These are phyloP conservation scores for Liodrosophila aerea DNA, from an alignment of 2,888 invertebrate genomes.

Conservation along the genomic window DNA sequence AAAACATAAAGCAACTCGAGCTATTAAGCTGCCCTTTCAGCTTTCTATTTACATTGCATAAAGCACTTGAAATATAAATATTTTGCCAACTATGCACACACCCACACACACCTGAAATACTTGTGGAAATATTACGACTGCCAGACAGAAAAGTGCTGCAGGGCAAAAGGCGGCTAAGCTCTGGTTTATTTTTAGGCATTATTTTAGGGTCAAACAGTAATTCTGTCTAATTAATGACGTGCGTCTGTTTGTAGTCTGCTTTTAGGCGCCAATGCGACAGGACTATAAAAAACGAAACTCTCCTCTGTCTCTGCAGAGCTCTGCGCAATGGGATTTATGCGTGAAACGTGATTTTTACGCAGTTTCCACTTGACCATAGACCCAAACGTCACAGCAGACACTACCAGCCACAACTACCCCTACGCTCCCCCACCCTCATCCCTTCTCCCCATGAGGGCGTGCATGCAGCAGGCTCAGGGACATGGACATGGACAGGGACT, in stretches of 20 bases:
- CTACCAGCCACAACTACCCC: conserved; percentile 15
- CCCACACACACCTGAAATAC: neutral
- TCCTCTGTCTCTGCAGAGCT: conserved; percentile 8
- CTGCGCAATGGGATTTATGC: conserved; percentile 50
- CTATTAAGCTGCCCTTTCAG: conserved; percentile 7
- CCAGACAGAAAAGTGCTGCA: neutral
- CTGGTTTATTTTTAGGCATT: conserved; percentile 1
- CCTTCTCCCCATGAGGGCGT: conserved; percentile 25
- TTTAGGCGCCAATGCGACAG: conserved; percentile 25
- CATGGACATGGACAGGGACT: conserved; percentile 25
- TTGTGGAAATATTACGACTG: too few relatives aligned
- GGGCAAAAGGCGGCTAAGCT: neutral
- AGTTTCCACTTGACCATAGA: conserved; percentile 33
- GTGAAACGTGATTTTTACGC: conserved; percentile 64
- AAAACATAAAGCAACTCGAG: neutral
- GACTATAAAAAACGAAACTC: too few relatives aligned
- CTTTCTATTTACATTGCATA: neutral
- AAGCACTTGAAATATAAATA: conserved; percentile 2
- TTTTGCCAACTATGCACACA: neutral
- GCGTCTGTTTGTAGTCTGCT: conserved; percentile 21
- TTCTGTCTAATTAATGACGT: conserved; percentile 38
- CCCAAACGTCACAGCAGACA: conserved; percentile 19
- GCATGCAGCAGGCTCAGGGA: conserved; percentile 32
- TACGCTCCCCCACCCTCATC: neutral
- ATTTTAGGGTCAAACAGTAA: conserved; percentile 15